Conservation (phyloP, 2,888 invertebrate genomes). For the Lagria hirta region DNA sequence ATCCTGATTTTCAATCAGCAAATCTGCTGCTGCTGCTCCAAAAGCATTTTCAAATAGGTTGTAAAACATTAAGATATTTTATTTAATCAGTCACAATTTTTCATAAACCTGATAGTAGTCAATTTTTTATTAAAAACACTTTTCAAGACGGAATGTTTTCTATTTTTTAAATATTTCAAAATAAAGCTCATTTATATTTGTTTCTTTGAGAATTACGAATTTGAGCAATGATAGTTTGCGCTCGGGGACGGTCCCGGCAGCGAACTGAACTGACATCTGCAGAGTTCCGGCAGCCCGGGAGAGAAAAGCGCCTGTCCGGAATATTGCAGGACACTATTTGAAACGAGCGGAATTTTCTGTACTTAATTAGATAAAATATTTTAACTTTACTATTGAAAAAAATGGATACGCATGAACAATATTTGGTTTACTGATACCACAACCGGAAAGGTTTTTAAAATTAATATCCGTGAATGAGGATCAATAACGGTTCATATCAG, state of each 20-base stretch:
- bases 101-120: slow-evolving; percentile 14
- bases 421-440: slow-evolving; percentile 14
- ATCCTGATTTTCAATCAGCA: slow-evolving; percentile 9
- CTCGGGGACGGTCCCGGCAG: slow-evolving; percentile 48
- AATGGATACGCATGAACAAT: slow-evolving; percentile 23
- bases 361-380: slow-evolving; percentile 26
- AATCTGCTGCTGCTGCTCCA: slow-evolving; percentile 18
- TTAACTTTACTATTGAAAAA: slow-evolving; percentile 18
- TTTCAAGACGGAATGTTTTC: slow-evolving; percentile 18
- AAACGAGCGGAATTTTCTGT: slow-evolving; percentile 39
- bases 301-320: slow-evolving; percentile 58
- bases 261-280: slow-evolving; percentile 48
- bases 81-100: slow-evolving; percentile 7
- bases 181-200: slow-evolving; percentile 4
- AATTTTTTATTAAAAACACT: slow-evolving; percentile 9
- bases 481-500: slow-evolving; percentile 1
- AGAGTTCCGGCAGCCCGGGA: slow-evolving; percentile 50
- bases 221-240: slow-evolving; percentile 32
- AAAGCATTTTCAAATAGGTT: background rate
- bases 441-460: slow-evolving; percentile 14
- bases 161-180: slow-evolving; percentile 3
- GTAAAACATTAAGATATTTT: slow-evolving; percentile 1
- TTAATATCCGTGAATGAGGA: slow-evolving; percentile 13
- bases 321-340: slow-evolving; percentile 46
- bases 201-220: slow-evolving; percentile 16